These are phyloP conservation scores for Zaprionus nigranus DNA, from an alignment of 1,140 invertebrate species.

Conservation along the genomic window DNA sequence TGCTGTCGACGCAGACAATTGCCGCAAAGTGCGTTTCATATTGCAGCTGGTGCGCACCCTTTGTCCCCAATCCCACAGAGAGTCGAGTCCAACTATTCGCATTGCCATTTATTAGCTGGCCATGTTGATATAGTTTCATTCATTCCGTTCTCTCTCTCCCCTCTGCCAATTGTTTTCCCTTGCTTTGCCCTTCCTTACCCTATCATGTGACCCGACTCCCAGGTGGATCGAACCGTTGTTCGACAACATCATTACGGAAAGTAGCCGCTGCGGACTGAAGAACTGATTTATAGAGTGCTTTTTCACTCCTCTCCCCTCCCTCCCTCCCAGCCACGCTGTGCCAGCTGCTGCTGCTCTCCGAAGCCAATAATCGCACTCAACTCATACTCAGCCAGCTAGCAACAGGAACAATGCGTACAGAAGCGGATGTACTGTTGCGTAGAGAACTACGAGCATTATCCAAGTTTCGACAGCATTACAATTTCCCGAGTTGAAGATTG, in stretches of 20 bases:
- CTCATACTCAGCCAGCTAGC: neutral
- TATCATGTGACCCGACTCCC: conserved; percentile 2
- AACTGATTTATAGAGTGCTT: conserved; percentile 11
- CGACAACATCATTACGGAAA: conserved; percentile 17
- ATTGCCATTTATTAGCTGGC: conserved; percentile 18
- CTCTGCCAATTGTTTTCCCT: neutral
- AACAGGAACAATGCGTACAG: neutral
- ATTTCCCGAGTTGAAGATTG: conserved; percentile 5
- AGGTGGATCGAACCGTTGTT: conserved; percentile 6
- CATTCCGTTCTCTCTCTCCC: neutral
- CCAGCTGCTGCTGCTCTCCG: neutral
- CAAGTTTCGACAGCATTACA: conserved; percentile 9
- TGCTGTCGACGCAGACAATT: neutral
- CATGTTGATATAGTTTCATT: conserved; percentile 14
- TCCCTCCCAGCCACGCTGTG: neutral
- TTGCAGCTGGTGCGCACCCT: conserved; percentile 10
- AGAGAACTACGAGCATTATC: neutral
- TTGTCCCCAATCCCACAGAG: conserved; percentile 12
- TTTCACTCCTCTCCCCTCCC: neutral
- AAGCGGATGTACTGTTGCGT: neutral
- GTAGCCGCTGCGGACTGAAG: conserved; percentile 2
- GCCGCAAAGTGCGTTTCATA: conserved; percentile 12
- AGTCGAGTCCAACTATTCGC: neutral
- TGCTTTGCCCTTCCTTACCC: neutral
- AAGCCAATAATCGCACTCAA: conserved; percentile 2